Evolutionary conservation across 2,113 vertebrate genomes (phyloP), one percentile per base, ranked within the genome.

Genomic region (Lonchura striata): DNA sequence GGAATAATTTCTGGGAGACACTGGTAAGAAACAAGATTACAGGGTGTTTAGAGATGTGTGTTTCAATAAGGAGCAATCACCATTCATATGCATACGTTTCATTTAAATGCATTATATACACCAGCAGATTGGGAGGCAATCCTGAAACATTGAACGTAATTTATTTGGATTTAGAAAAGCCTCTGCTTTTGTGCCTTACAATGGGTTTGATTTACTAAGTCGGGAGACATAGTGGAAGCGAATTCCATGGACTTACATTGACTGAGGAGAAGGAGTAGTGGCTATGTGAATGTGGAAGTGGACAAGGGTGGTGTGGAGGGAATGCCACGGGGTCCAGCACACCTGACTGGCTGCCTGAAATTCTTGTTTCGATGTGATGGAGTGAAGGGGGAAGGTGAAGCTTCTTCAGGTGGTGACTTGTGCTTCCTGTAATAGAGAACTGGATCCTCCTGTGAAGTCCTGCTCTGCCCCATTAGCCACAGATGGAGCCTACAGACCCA

Each of bases 21-120:
- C 74, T 95, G 78, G 53, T 91, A 91, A 95, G 84, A 83, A 95
- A 47, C 94, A 96, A 97, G 96, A 97, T 97, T 97, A 96, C 94
- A 97, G 96, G 96, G 96, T 97, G 94, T 74, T 90, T 92, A 94
- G 95, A 88, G 94, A 96, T 65, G 90, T 95, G 90, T 3, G 15
- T 90, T 94, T 96, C 92, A 97, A 97, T 72, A 94, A 97, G 90
- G 90, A 95, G 96, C 95, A 97, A 97, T 97, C 96, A 97, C 96
- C 94, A 97, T 97, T 97, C 96, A 97, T 97, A 96, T 97, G 96
- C 96, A 97, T 97, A 92, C 96, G 60, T 97, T 95, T 96, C 94
- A 97, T 97, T 97, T 96, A 96, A 96, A 96, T 95, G 92, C 94
- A 96, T 97, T 96, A 94, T 96, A 96, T 94, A 93, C 88, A 47